Percentiles rank a stretch among this genome's conserved stretches.
Evolutionary conservation across 2,113 vertebrate genomes (phyloP).

Genomic region (Oncorhynchus keta): DNA sequence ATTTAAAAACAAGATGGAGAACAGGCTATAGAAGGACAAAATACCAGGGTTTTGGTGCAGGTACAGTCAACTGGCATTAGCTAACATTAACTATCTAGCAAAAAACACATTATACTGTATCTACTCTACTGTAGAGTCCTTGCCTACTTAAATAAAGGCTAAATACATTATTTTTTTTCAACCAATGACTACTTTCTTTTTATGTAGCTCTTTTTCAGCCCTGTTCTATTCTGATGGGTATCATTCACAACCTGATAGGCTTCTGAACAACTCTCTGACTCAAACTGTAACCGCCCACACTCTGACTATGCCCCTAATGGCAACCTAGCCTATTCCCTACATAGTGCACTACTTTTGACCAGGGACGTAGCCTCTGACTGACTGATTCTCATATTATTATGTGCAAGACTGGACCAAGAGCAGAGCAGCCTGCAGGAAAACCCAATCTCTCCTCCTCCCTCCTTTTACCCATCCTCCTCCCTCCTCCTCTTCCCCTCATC

Average conservation of each 20-base stretch:
- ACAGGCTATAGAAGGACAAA: too few relatives aligned
- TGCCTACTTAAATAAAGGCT: too few relatives aligned
- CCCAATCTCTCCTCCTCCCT: slow-evolving; percentile 7
- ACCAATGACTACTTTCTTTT: neutral
- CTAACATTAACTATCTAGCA: too few relatives aligned
- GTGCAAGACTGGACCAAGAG: slow-evolving; percentile 22
- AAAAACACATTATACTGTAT: too few relatives aligned
- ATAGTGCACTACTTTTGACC: slow-evolving; percentile 21
- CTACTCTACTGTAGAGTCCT: too few relatives aligned
- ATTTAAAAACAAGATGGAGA: too few relatives aligned
- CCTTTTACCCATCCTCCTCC: neutral
- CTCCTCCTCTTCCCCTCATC: too few relatives aligned
- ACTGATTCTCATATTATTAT: slow-evolving; percentile 35
- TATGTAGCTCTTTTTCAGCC: slow-evolving; percentile 40
- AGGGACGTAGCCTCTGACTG: neutral
- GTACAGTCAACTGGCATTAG: too few relatives aligned
- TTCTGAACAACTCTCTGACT: slow-evolving; percentile 53
- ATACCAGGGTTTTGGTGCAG: too few relatives aligned
- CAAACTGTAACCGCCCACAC: slow-evolving; percentile 24
- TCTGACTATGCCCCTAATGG: slow-evolving; percentile 21
- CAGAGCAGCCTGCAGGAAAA: neutral
- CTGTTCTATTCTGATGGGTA: slow-evolving; percentile 53
- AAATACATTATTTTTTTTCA: too few relatives aligned
- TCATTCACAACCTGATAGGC: slow-evolving; percentile 58
- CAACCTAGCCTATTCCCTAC: neutral